Evolutionary conservation across 2,797 vertebrate genomes (phyloP), one percentile per base, ranked within the genome.

Genomic region (Podarcis siculus): DNA sequence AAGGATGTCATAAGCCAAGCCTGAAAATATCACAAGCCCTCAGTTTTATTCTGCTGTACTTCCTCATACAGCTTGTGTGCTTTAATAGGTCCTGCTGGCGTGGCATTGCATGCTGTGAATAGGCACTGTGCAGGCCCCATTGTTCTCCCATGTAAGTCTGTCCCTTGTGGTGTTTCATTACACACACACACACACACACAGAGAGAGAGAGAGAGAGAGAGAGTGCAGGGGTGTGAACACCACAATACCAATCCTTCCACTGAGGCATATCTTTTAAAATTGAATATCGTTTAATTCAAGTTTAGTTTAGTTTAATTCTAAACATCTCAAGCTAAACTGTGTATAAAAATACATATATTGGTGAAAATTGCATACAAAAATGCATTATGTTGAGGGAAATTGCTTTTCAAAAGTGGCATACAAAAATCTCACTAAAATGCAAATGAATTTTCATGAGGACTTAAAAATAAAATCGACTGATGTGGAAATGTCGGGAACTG

Each of bases 1-100:
- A 89, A 91, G 92, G 93, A 85, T 94, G 93, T 95, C 82, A 85
- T 91, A 94, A 93, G 89, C 85, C 87, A 86, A 92, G 89, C 89
- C 88, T 87, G 77, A 95, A 95, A 95, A 94, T 95, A 81, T 93
- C 91, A 93, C 78, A 82, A 87, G 81, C 88, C 87, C 90, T 88
- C 86, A 82, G 84, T 93, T 94, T 91, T 58, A 92, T 3, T 93
- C 92, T 92, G 92, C 90, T 90, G 6, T 13, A 69, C 73, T 94
- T 93, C 90, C 87, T 93, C 42, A 91, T 95, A 80, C 76, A 45
- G 72, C 83, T 45, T 88, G 76, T 86, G 76, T 55, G 4, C n/a
- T 87, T 69, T 19, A 5, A 69, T 58, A 0, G 0, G 84, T 35
- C 92, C 73, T 30, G 77, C 35, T 87, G 75, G 77, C 13, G 0